phyloP scores from a whole-genome alignment of 2,797 vertebrate genomes.

The Sebastes trivittatus region DNA sequence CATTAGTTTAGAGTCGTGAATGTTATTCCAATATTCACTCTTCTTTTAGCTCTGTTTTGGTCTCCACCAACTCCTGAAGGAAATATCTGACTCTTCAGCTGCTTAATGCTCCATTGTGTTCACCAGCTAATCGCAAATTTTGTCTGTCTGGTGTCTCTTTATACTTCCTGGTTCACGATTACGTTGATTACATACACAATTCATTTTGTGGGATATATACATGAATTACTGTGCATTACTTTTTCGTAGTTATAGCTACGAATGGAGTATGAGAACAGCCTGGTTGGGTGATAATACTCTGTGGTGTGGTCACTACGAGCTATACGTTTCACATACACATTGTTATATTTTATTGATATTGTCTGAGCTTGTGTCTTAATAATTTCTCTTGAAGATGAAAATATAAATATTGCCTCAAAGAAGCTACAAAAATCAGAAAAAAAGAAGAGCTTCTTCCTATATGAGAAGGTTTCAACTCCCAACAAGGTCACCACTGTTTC shows the following conservation, averaged over 20 bases:
- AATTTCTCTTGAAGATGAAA: not conserved
- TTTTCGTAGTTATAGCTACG: not conserved
- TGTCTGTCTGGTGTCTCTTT: too few species aligned
- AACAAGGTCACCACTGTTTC: constrained; percentile 36
- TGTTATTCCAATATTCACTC: not conserved
- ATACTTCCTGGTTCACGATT: too few species aligned
- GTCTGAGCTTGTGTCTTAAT: not conserved
- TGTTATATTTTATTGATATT: not conserved
- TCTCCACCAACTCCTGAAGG: too few species aligned
- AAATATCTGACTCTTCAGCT: too few species aligned
- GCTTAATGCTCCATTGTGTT: not conserved
- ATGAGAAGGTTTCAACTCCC: not conserved
- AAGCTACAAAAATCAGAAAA: not conserved
- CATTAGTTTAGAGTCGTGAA: too few species aligned
- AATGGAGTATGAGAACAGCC: accelerated
- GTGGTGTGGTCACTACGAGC: not conserved
- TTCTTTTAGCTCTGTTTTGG: not conserved
- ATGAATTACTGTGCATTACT: not conserved
- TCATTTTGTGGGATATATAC: not conserved
- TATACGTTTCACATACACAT: not conserved
- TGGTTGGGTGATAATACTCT: not conserved
- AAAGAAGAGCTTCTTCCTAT: not conserved
- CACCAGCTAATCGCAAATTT: too few species aligned
- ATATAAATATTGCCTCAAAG: not conserved
- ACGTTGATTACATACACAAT: too few species aligned